These are phyloP conservation scores for Phaenicophaeus curvirostris DNA, from an alignment of 2,797 vertebrate species.

Conservation along the genomic window DNA sequence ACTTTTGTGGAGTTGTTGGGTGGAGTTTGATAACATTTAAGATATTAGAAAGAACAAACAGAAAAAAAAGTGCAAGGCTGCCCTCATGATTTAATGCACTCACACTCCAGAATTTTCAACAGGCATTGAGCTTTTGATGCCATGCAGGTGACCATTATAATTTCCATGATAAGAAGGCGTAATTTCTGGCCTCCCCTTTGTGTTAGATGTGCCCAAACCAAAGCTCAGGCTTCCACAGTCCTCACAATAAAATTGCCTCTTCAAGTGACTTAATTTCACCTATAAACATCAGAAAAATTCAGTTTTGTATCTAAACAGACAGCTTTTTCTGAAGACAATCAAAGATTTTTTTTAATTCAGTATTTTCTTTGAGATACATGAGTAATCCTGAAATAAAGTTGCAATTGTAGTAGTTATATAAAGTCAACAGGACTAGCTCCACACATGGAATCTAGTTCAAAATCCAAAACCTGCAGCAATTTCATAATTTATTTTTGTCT, in stretches of 20 bases:
- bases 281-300: background rate
- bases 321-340: background rate
- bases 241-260: background rate
- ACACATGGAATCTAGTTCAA: background rate
- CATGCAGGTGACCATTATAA: background rate
- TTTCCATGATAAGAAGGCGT: background rate
- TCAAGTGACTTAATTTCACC: background rate
- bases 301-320: background rate
- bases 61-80: background rate
- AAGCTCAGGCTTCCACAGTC: background rate
- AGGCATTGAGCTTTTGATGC: fast-evolving
- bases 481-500: background rate
- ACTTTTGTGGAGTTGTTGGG: background rate
- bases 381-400: background rate
- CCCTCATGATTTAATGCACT: background rate
- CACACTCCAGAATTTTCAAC: background rate
- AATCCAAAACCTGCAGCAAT: background rate
- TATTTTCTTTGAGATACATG: background rate
- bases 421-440: background rate
- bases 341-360: background rate
- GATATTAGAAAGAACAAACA: background rate
- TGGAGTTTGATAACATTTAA: background rate
- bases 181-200: background rate
- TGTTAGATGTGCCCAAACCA: background rate
- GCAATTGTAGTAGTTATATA: background rate